Base-by-base conservation (phyloP, 2,797 vertebrate species). In the Limnodromus scolopaceus region DNA sequence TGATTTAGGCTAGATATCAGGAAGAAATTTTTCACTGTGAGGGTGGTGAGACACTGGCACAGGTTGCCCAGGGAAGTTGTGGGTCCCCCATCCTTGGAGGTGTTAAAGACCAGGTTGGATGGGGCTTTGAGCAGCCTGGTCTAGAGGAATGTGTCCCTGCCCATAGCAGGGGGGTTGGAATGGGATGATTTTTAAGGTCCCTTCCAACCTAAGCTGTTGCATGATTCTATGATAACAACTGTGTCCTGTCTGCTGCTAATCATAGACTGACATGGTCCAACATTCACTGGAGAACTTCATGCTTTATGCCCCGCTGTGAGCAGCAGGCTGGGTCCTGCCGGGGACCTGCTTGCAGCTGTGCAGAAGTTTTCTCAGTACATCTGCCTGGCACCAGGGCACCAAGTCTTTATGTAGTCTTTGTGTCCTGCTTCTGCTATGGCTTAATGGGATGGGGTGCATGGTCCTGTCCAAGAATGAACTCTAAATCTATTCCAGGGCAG, bases 271-370 rank as follows among this genome's bases (percentile, higher is more conserved):
- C 13, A 5, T 1, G 11, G 30, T 8, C 17, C 54, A 66, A 15
- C 17, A 10, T 7, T 25, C 36, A 22, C 27, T 63, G 38, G 28
- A 78, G 30, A 43, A 3, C 10, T 2, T 64, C 41, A 28, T 0
- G 0, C 18, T 60, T 14, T 11, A 23, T 9, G 6, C 22, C 11
- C 4, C 0, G 2, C 49, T 48, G 24, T 4, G 11, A 83, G 32
- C 39, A 80, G 19, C 30, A 65, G 19, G 3, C 49, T 63, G 66
- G 18, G 3, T 81, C 27, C 24, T 76, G 4, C 10, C 3, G 11
- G 27, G 34, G 22, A 72, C 9, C 38, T 27, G 12, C 9, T 38
- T 78, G 34, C 48, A 74, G 41, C 28, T n/a, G 1, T 82, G 17
- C 25, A 43, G 11, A 54, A 13, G 1, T 20, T 69, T 48, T 76